These are phyloP conservation scores for Scomber colias DNA, from an alignment of 2,113 vertebrate species.

Conservation along the genomic window DNA sequence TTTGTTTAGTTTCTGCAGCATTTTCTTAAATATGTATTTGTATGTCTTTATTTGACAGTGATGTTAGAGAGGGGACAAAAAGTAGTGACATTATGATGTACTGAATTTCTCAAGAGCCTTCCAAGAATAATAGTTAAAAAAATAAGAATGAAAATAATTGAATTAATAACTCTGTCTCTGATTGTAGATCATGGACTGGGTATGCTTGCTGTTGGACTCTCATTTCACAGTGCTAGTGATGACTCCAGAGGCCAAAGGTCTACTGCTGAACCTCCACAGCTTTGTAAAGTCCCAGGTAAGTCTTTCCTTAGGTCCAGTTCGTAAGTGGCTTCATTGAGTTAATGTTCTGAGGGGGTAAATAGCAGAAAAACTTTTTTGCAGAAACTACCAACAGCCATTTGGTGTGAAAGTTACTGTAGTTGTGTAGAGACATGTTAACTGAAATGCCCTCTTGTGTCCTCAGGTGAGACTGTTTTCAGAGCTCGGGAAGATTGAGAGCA, in stretches of 20 bases:
- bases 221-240: constrained; percentile 95
- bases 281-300: constrained; percentile 93
- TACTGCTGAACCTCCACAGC: constrained; percentile 89
- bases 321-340: not conserved
- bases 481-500: constrained; percentile 94
- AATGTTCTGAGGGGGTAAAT: not conserved
- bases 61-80: not conserved
- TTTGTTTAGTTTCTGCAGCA: not conserved
- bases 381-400: not conserved
- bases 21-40: not conserved
- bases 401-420: not conserved
- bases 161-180: constrained; percentile 2
- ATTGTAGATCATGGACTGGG: constrained; percentile 94
- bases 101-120: not conserved
- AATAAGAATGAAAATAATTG: not conserved
- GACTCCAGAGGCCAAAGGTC: constrained; percentile 90
- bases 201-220: constrained; percentile 93
- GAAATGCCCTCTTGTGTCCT: constrained; percentile 10
- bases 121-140: not conserved
- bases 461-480: constrained; percentile 93
- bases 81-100: not conserved
- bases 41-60: too few relatives aligned
- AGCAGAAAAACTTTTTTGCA: not conserved
- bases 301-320: not conserved
- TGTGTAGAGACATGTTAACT: not conserved